Base-by-base conservation (phyloP, 2,888 invertebrate species). In the Ptilodon capucinus region DNA sequence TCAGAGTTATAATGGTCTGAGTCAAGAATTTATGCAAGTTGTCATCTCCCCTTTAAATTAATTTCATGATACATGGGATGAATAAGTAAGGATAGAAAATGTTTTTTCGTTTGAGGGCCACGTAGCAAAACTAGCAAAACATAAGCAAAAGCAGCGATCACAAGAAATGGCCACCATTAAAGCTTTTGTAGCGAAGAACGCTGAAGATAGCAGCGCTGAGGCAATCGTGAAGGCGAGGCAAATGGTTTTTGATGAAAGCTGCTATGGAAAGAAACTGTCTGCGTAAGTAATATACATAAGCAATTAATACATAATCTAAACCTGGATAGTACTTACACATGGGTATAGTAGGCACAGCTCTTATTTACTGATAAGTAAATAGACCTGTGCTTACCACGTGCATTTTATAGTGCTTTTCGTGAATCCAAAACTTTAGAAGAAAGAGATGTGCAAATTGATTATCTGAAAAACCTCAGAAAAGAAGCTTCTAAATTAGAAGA, bases 341-440 rank as follows among this genome's bases (percentile, higher is more conserved):
- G n/a, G n/a, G n/a, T n/a, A n/a, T n/a, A n/a, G n/a, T n/a, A n/a
- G n/a, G n/a, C n/a, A n/a, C n/a, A n/a, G n/a, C n/a, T n/a, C n/a
- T n/a, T n/a, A n/a, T n/a, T n/a, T n/a, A n/a, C n/a, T n/a, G n/a
- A n/a, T n/a, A n/a, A n/a, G n/a, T n/a, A n/a, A n/a, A n/a, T n/a
- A n/a, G n/a, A n/a, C n/a, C n/a, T n/a, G n/a, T n/a, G n/a, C n/a
- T n/a, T n/a, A n/a, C n/a, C n/a, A n/a, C n/a, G n/a, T n/a, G n/a
- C n/a, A n/a, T n/a, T n/a, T n/a, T n/a, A n/a, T 1, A 85, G 86
- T 52, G 82, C 84, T 7, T 57, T 84, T 9, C 44, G 58, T 2
- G 75, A 77, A 67, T 84, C 84, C 2, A 84, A 77, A 62, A 51
- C 60, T 16, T 46, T 76, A 21, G 83, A 84, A 69, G 81, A 79